Conservation (phyloP, 2,113 vertebrate genomes). For the Eclectus roratus region DNA sequence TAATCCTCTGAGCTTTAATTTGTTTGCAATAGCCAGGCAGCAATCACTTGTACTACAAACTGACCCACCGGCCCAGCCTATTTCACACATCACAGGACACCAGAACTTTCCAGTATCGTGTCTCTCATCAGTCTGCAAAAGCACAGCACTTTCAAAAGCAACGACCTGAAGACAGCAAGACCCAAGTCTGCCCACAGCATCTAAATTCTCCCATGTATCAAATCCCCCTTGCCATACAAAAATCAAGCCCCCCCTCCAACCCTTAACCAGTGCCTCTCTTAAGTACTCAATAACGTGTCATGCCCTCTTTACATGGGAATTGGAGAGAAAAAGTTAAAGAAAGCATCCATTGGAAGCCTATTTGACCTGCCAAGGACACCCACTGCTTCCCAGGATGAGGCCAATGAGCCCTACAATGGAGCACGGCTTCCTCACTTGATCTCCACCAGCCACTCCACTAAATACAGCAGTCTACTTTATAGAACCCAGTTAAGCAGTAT, state of each 20-base stretch:
- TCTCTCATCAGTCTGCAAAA: neutral
- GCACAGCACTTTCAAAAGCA: neutral
- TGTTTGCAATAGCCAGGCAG: neutral
- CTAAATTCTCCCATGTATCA: neutral
- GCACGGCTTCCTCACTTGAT: neutral
- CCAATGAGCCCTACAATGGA: accelerated
- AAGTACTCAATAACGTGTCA: accelerated
- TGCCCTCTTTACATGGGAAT: neutral
- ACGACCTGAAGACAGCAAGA: neutral
- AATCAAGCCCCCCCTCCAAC: accelerated
- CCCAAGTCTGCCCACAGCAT: neutral
- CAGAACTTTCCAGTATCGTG: accelerated
- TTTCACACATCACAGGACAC: neutral
- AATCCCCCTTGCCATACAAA: neutral
- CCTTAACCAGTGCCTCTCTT: too few relatives aligned
- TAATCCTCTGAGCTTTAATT: neutral
- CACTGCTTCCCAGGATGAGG: neutral
- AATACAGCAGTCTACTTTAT: neutral
- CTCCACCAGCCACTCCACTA: neutral
- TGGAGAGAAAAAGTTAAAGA: neutral
- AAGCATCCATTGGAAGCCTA: neutral
- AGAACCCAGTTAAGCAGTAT: neutral
- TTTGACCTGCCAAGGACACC: neutral
- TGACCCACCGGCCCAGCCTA: neutral
- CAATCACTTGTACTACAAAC: neutral